phyloP scores from a whole-genome alignment of 2,888 invertebrate species.

The Saturnia japonica region DNA sequence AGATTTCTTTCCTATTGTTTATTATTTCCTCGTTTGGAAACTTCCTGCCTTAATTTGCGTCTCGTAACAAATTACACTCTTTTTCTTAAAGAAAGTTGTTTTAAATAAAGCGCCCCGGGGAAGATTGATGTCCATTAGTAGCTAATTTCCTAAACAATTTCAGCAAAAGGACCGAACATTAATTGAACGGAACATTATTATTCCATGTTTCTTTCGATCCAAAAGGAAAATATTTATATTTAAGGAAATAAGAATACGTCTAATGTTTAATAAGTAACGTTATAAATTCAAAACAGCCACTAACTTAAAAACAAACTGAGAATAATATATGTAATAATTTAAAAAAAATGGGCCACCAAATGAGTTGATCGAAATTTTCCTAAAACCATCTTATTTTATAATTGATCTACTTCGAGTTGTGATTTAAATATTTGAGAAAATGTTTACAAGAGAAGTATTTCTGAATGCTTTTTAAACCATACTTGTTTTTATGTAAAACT shows the following conservation, averaged over 20 bases:
- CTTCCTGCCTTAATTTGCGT: slow-evolving; percentile 62
- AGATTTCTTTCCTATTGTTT: slow-evolving; percentile 37
- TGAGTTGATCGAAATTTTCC: background rate
- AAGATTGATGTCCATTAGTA: slow-evolving; percentile 69
- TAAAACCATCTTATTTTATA: background rate
- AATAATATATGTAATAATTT: too few species aligned
- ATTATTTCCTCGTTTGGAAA: slow-evolving; percentile 51
- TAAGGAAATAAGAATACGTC: background rate
- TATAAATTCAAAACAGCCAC: slow-evolving; percentile 4
- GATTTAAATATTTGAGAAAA: background rate
- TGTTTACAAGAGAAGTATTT: background rate
- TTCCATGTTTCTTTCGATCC: slow-evolving; percentile 30
- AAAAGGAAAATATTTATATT: slow-evolving; percentile 17
- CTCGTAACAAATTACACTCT: slow-evolving; percentile 61
- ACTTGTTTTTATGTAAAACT: background rate
- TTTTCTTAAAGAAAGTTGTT: slow-evolving; percentile 53
- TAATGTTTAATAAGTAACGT: slow-evolving; percentile 6
- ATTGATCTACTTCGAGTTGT: background rate
- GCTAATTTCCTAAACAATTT: slow-evolving; percentile 60
- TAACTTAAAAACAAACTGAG: too few species aligned
- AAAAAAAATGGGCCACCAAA: background rate
- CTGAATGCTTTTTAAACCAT: background rate
- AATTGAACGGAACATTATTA: slow-evolving; percentile 43
- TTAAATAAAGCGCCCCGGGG: slow-evolving; percentile 52
- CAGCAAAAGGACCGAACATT: slow-evolving; percentile 37